Evolutionary conservation across 2,888 invertebrate species (phyloP), one percentile per base, ranked within the genome.

Genomic region (Drosophila crucigera): DNA sequence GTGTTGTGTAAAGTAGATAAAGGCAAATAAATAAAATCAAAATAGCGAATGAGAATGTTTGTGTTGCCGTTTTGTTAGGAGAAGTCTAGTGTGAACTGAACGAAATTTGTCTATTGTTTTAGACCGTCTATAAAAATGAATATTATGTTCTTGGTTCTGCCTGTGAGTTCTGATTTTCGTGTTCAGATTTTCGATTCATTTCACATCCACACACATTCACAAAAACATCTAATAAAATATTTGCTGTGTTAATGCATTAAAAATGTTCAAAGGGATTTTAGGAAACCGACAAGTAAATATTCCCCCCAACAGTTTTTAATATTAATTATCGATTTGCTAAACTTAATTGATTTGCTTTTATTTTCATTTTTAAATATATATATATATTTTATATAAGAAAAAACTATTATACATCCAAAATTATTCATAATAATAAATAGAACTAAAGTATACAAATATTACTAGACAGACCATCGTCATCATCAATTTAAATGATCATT

Each of bases 321-420:
- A 31, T 47, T 33, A 41, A 63, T 43, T 28, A n/a, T 53, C 10
- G 41, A 5, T 54, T 47, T 60, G 58, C 62, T 87, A 89, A 86
- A 86, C 90, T 90, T 89, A 90, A 86, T 89, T 89, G 80, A 85
- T 91, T 90, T 89, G 78, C 70, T 82, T 91, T 91, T 84, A 86
- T 88, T 91, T 90, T 73, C 89, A 86, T 61, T 86, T 89, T 72
- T 72, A 80, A 78, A 90, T 87, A 80, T 87, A 89, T 89, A 78
- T 80, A 59, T 68, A 59, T 83, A 70, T 77, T 76, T 73, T 82
- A 89, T 92, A 91, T 91, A 92, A 90, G 90, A 92, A 91, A 89
- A 91, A 92, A 92, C 91, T 91, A 92, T 91, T 88, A 89, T 91
- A 91, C 91, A 91, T 89, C 84, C 81, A 91, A 91, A 91, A 91